These are phyloP conservation scores for Turnix velox DNA, from an alignment of 2,113 vertebrate genomes.

Conservation along the genomic window DNA sequence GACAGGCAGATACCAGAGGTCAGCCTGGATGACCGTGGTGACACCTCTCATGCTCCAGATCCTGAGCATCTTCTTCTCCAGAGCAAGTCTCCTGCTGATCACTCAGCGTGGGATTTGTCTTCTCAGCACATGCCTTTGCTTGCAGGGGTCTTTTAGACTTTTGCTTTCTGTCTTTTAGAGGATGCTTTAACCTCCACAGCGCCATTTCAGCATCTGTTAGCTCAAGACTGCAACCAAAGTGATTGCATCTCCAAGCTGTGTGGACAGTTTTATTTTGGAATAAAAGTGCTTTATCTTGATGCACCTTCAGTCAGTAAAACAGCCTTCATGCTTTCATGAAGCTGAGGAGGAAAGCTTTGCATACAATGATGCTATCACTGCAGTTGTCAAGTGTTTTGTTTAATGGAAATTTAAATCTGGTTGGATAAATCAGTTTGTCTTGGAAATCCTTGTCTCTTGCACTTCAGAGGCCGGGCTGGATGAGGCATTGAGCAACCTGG, in stretches of 20 bases:
- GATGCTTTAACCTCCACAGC: conserved; percentile 26
- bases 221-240: conserved; percentile 10
- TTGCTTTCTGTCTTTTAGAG: not conserved
- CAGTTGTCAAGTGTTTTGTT: conserved; percentile 46
- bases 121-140: not conserved
- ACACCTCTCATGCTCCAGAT: not conserved
- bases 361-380: conserved; percentile 23
- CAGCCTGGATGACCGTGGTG: not conserved
- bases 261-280: conserved; percentile 55
- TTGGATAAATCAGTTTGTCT: conserved; percentile 43
- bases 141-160: not conserved
- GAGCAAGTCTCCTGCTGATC: not conserved
- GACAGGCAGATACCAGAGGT: not conserved
- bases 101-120: not conserved
- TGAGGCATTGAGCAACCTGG: too few relatives aligned
- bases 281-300: conserved; percentile 53
- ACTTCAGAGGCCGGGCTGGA: too few relatives aligned
- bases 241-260: conserved; percentile 41
- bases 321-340: conserved; percentile 17
- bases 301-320: conserved; percentile 47
- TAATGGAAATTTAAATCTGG: conserved; percentile 49
- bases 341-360: conserved; percentile 43
- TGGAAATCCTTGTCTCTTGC: conserved; percentile 9
- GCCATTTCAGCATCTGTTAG: conserved; percentile 38
- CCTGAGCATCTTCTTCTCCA: not conserved